Percentiles rank a stretch among this genome's conserved stretches.
phyloP scores from a whole-genome alignment of 2,113 vertebrate species.

The Scomber japonicus region DNA sequence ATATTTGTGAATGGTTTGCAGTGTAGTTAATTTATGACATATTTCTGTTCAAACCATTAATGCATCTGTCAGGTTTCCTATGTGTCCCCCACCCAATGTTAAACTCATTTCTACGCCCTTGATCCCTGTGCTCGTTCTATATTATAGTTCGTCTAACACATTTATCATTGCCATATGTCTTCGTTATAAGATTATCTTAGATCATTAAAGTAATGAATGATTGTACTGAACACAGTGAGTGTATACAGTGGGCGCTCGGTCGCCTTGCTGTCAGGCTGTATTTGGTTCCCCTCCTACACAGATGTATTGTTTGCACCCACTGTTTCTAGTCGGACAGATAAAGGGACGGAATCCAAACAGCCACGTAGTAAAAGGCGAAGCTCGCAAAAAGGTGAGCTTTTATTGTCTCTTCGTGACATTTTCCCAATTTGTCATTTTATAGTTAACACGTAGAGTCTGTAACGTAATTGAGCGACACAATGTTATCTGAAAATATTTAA shows the following conservation, averaged over 20 bases:
- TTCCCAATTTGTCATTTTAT: conserved; percentile 56
- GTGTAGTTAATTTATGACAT: no score
- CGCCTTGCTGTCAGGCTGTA: not conserved
- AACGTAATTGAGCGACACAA: not conserved
- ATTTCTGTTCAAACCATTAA: no score
- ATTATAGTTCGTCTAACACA: conserved; percentile 10
- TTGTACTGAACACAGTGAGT: not conserved
- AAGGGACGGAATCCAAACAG: conserved; percentile 76
- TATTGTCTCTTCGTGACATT: conserved; percentile 33
- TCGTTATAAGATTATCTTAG: rapidly evolving
- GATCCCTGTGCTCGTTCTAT: not conserved
- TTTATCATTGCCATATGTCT: not conserved
- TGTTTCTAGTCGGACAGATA: conserved; percentile 78
- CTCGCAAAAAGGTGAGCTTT: conserved; percentile 71
- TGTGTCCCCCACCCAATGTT: no score
- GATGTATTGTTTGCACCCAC: not conserved
- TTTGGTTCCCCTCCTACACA: not conserved
- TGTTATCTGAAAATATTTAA: not conserved
- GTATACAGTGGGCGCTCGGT: rapidly evolving
- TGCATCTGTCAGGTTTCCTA: no score
- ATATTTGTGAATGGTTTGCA: no score
- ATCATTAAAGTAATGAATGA: no score
- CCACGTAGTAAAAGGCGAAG: conserved; percentile 83
- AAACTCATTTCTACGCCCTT: no score
- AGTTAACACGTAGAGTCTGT: not conserved